Percentiles rank a stretch among this genome's conserved stretches.
phyloP scores from a whole-genome alignment of 2,888 invertebrate species.

The Holacanthella duospinosa region DNA sequence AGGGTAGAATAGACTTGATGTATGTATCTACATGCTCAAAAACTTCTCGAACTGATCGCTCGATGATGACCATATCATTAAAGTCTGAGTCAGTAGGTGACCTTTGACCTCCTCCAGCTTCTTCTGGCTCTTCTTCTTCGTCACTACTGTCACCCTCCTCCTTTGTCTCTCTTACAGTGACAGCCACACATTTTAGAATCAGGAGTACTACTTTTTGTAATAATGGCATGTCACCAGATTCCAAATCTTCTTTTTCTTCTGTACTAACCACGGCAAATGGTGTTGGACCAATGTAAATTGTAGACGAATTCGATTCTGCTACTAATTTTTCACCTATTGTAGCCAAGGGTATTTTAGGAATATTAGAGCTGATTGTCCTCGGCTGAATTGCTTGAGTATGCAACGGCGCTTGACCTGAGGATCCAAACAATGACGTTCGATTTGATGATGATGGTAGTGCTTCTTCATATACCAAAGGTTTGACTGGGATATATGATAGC shows the following conservation, averaged over 20 bases:
- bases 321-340: not conserved
- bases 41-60: conserved; percentile 69
- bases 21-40: conserved; percentile 65
- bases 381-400: too few relatives aligned
- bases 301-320: not conserved
- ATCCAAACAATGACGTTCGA: not conserved
- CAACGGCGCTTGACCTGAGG: not conserved
- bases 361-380: too few relatives aligned
- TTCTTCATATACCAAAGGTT: too few relatives aligned
- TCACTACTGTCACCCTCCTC: conserved; percentile 27
- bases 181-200: conserved; percentile 76
- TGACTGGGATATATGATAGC: too few relatives aligned
- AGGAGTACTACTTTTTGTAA: conserved; percentile 76
- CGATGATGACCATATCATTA: conserved; percentile 79
- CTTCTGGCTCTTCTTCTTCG: conserved; percentile 44
- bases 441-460: not conserved
- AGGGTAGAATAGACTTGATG: conserved; percentile 67
- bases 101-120: conserved; percentile 59
- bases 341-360: not conserved
- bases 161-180: conserved; percentile 78
- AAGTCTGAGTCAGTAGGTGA: conserved; percentile 66
- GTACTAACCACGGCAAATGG: conserved; percentile 46
- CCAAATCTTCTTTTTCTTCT: conserved; percentile 39
- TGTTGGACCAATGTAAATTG: conserved; percentile 29
- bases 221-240: conserved; percentile 58